Conservation (phyloP, 2,888 invertebrate species). For the Lochmaea crataegi region DNA sequence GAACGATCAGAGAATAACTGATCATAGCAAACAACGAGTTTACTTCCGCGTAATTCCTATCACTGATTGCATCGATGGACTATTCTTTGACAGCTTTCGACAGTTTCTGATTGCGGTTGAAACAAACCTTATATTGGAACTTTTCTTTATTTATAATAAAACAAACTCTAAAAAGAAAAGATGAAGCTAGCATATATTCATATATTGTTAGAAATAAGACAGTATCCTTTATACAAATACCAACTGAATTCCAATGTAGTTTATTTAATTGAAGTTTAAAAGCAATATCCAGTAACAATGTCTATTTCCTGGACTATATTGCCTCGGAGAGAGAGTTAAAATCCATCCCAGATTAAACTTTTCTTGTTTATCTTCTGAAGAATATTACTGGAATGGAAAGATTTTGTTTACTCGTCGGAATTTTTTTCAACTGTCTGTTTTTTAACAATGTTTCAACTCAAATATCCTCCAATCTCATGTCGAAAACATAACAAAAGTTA, state of each 20-base stretch:
- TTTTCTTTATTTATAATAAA: no score
- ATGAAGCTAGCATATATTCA: no score
- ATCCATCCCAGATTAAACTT: constrained; percentile 34
- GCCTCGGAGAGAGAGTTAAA: constrained; percentile 17
- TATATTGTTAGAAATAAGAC: no score
- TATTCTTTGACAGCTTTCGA: no score
- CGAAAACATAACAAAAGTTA: constrained; percentile 13
- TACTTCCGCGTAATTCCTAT: no score
- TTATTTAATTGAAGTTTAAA: background rate
- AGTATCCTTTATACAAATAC: background rate
- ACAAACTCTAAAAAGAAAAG: no score
- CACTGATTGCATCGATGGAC: no score
- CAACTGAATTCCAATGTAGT: background rate
- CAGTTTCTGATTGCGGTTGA: no score
- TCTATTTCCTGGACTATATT: constrained; percentile 12
- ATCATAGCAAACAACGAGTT: no score
- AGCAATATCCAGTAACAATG: background rate
- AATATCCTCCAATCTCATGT: constrained; percentile 23
- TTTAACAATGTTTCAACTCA: constrained; percentile 18
- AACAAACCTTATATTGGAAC: no score
- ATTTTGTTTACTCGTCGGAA: constrained; percentile 28
- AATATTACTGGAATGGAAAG: constrained; percentile 31
- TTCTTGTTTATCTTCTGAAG: constrained; percentile 31
- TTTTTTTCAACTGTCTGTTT: constrained; percentile 11
- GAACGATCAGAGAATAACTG: no score